Evolutionary conservation across 2,888 invertebrate genomes (phyloP).

Genomic region (Synanthedon andrenaeformis): DNA sequence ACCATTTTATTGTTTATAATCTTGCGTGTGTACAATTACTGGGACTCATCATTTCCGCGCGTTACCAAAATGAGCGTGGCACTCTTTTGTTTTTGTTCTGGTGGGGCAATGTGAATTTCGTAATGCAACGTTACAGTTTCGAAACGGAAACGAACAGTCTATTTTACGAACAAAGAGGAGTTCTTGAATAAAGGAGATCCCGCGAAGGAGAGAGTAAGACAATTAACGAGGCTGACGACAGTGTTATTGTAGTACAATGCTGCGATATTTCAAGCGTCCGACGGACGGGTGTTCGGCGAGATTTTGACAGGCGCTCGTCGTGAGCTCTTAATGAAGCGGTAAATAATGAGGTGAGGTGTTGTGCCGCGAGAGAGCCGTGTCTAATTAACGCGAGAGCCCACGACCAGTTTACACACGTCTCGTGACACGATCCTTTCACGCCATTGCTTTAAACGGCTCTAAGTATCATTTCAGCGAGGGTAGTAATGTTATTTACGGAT

Average conservation of each 20-base stretch:
- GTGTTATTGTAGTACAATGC: constrained; percentile 61
- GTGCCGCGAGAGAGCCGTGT: constrained; percentile 47
- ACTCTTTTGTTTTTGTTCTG: constrained; percentile 49
- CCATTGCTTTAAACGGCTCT: constrained; percentile 25
- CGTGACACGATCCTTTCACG: constrained; percentile 27
- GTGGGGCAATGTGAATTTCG: constrained; percentile 30
- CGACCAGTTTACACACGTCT: constrained; percentile 35
- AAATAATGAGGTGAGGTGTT: constrained; percentile 66
- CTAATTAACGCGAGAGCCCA: constrained; percentile 54
- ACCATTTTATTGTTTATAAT: constrained; percentile 56
- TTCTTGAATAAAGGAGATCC: constrained; percentile 34
- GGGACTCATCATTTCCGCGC: constrained; percentile 45
- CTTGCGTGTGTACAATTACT: constrained; percentile 43
- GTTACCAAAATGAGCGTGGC: constrained; percentile 43
- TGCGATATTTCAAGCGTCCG: constrained; percentile 56
- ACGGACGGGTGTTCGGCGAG: constrained; percentile 47
- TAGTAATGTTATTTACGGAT: constrained; percentile 24
- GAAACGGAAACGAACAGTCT: constrained; percentile 37
- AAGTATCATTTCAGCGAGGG: constrained; percentile 19
- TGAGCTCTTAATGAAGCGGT: constrained; percentile 68
- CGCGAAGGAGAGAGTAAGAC: constrained; percentile 40
- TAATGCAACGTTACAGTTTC: constrained; percentile 29
- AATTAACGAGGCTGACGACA: constrained; percentile 61
- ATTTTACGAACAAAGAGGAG: constrained; percentile 39
- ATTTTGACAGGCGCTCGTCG: constrained; percentile 62